These are phyloP conservation scores for Nothocercus nigrocapillus DNA, from an alignment of 2,113 vertebrate species.

Conservation along the genomic window DNA sequence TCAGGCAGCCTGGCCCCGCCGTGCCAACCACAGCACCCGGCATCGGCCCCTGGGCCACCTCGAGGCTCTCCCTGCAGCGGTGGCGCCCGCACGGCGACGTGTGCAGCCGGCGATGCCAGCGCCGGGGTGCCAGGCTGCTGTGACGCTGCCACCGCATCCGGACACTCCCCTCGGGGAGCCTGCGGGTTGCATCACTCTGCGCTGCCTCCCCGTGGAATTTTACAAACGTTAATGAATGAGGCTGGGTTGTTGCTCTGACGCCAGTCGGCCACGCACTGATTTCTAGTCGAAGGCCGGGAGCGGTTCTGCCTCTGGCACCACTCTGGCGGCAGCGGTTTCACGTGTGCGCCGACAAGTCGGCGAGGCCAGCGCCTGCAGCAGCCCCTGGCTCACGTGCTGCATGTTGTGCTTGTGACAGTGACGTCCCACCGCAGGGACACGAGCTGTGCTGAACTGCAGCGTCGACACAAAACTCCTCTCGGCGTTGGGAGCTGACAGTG, in stretches of 20 bases:
- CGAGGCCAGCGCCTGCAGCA: background rate
- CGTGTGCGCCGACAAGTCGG: background rate
- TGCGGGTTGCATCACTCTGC: background rate
- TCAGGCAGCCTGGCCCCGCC: background rate
- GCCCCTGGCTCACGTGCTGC: background rate
- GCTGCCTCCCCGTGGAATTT: background rate
- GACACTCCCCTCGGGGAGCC: background rate
- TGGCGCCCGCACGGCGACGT: background rate
- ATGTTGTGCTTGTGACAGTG: background rate
- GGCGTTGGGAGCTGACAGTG: background rate
- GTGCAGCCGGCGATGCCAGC: background rate
- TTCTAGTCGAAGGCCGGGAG: background rate
- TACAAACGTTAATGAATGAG: background rate
- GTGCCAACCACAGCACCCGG: background rate
- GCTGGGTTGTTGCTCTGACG: background rate
- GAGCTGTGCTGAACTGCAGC: background rate
- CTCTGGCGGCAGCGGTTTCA: background rate
- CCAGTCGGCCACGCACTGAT: background rate
- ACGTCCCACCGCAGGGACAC: background rate
- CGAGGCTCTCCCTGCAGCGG: fast-evolving
- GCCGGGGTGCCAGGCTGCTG: background rate
- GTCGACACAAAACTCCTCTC: background rate
- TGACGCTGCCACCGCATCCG: background rate
- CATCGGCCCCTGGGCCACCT: background rate
- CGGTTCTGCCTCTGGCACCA: background rate